Evolutionary conservation across 2,113 vertebrate genomes (phyloP).

Genomic region (Amblyopsis rosae): DNA sequence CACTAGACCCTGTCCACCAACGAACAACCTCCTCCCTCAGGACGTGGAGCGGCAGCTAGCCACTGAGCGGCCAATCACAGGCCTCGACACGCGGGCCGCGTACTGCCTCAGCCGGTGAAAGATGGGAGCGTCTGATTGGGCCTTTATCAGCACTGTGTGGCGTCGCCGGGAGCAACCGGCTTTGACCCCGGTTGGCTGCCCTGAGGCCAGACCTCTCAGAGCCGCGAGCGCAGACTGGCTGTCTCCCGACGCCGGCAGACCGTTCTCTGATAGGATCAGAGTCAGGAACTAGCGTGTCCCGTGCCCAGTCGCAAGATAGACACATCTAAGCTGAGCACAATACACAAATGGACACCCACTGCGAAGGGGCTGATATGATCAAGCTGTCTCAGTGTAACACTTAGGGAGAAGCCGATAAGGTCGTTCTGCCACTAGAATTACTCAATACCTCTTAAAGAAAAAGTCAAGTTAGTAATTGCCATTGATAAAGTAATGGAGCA

Average conservation of each 20-base stretch:
- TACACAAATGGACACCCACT: neutral
- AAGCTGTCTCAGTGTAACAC: neutral
- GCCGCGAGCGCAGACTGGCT: conserved; percentile 9
- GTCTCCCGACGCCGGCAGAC: conserved; percentile 21
- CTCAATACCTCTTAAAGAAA: neutral
- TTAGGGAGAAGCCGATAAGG: no score
- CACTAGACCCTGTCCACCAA: conserved; percentile 50
- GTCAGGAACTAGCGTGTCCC: neutral
- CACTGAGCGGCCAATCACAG: conserved; percentile 43
- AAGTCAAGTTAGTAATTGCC: neutral
- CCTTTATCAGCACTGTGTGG: conserved; percentile 30
- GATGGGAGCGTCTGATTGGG: conserved; percentile 39
- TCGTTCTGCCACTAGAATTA: neutral
- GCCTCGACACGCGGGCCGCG: neutral
- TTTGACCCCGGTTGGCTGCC: conserved; percentile 27
- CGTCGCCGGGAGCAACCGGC: conserved; percentile 3
- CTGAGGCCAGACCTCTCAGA: conserved; percentile 10
- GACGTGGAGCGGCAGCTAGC: conserved; percentile 44
- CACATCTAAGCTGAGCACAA: conserved; percentile 1
- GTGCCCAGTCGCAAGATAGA: conserved; percentile 24
- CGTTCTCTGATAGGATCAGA: conserved; percentile 2
- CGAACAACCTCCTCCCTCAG: conserved; percentile 56
- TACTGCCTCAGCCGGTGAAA: conserved; percentile 24
- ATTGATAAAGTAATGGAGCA: neutral
- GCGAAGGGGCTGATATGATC: neutral